These are phyloP conservation scores for Vannuccia rotundouncinata DNA, from an alignment of 2,888 invertebrate genomes.

Conservation along the genomic window DNA sequence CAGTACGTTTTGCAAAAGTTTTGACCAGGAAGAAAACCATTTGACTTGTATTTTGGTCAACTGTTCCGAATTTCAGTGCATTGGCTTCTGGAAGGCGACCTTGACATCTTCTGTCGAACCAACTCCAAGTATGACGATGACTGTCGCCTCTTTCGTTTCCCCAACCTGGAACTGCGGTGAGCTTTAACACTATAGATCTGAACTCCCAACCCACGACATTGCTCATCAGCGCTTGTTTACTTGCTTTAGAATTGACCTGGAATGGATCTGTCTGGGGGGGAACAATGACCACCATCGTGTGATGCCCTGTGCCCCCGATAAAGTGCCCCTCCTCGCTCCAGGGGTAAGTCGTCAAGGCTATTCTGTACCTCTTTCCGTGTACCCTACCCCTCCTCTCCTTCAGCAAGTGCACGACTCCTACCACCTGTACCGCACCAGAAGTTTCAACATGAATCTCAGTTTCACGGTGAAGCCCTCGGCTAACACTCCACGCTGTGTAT, in stretches of 20 bases:
- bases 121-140: conserved; percentile 94
- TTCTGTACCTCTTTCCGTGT: not conserved
- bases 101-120: conserved; percentile 88
- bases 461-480: conserved; percentile 4
- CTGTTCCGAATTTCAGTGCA: conserved; percentile 60
- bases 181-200: conserved; percentile 38
- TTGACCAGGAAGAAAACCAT: not conserved
- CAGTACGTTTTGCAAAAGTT: conserved; percentile 59
- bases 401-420: conserved; percentile 29
- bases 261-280: conserved; percentile 85
- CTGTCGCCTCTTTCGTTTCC: conserved; percentile 81
- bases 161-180: conserved; percentile 71
- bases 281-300: conserved; percentile 91
- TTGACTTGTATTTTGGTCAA: not conserved
- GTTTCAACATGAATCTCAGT: conserved; percentile 32
- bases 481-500: conserved; percentile 63
- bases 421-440: conserved; percentile 25
- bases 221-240: too few relatives aligned
- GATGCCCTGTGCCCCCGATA: conserved; percentile 87
- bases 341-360: conserved; percentile 61
- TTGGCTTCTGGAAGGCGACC: conserved; percentile 80
- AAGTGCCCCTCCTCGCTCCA: conserved; percentile 90
- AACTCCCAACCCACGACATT: too few relatives aligned
- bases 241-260: conserved; percentile 67
- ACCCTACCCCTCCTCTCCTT: not conserved